Percentiles rank a stretch among this genome's conserved stretches.
phyloP scores from a whole-genome alignment of 1,140 invertebrate genomes.

The Gryllus bimaculatus region DNA sequence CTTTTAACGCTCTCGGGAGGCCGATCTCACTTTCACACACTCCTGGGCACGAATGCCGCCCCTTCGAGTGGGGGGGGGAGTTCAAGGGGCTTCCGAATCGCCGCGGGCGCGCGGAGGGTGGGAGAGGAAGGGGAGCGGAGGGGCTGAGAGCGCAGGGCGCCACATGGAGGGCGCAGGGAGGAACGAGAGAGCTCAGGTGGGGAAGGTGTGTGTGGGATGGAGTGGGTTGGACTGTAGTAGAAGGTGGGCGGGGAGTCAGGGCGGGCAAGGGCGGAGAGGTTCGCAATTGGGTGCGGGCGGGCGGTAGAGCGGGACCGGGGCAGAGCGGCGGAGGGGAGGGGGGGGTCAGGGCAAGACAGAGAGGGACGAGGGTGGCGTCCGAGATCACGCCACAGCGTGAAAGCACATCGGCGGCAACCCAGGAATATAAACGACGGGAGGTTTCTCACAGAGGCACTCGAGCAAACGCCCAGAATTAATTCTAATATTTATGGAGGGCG shows the following conservation, averaged over 20 bases:
- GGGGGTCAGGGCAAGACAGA: neutral
- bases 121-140: neutral
- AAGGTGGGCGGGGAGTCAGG: too few relatives aligned
- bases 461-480: constrained; percentile 1
- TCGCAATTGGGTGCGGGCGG: too few relatives aligned
- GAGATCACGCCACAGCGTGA: neutral
- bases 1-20: neutral
- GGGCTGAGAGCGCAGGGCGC: too few relatives aligned
- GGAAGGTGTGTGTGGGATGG: neutral
- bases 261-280: too few relatives aligned
- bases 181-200: too few relatives aligned
- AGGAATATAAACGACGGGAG: neutral
- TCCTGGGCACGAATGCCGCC: neutral
- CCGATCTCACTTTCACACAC: neutral
- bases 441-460: neutral
- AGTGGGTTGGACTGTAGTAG: too few relatives aligned
- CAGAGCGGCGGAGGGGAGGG: too few relatives aligned
- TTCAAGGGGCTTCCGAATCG: neutral
- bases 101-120: neutral
- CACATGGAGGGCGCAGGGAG: neutral
- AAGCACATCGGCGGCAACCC: neutral
- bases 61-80: neutral
- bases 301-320: too few relatives aligned
- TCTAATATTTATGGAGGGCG: neutral
- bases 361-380: neutral